These are phyloP conservation scores for Esox niger DNA, from an alignment of 2,113 vertebrate genomes.

Conservation along the genomic window DNA sequence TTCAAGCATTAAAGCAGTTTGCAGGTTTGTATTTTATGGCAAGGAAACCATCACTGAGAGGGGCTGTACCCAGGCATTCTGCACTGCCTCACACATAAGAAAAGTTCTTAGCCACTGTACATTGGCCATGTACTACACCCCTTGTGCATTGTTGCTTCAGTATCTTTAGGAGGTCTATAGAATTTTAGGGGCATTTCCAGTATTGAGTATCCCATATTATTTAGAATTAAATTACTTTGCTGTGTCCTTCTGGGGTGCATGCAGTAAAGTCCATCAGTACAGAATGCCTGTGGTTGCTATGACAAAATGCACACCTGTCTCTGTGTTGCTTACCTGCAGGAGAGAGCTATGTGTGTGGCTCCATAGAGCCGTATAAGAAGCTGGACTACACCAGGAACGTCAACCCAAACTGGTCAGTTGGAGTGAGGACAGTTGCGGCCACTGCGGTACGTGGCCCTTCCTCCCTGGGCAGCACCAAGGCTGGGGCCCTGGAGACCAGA, in stretches of 20 bases:
- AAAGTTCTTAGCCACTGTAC: too few relatives aligned
- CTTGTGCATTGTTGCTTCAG: too few relatives aligned
- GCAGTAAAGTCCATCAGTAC: background rate
- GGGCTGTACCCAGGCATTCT: too few relatives aligned
- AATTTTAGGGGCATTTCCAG: background rate
- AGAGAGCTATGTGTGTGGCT: constrained; percentile 96
- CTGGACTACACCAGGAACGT: constrained; percentile 98
- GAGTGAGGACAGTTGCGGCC: constrained; percentile 76
- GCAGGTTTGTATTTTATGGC: too few relatives aligned
- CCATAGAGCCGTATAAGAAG: constrained; percentile 93
- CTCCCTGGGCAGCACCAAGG: constrained; percentile 82
- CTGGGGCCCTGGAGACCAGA: constrained; percentile 75
- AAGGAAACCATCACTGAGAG: too few relatives aligned
- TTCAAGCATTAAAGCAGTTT: too few relatives aligned
- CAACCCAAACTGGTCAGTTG: constrained; percentile 97
- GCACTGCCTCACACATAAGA: too few relatives aligned
- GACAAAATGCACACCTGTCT: background rate
- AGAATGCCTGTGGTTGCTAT: background rate
- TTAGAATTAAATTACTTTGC: background rate
- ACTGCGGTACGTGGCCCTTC: constrained; percentile 73
- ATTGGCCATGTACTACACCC: too few relatives aligned
- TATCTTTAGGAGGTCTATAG: too few relatives aligned
- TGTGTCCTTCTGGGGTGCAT: background rate
- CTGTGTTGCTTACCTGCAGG: constrained; percentile 68
- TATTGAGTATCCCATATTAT: background rate